Base-by-base conservation (phyloP, 2,113 vertebrate genomes). In the Natator depressus region DNA sequence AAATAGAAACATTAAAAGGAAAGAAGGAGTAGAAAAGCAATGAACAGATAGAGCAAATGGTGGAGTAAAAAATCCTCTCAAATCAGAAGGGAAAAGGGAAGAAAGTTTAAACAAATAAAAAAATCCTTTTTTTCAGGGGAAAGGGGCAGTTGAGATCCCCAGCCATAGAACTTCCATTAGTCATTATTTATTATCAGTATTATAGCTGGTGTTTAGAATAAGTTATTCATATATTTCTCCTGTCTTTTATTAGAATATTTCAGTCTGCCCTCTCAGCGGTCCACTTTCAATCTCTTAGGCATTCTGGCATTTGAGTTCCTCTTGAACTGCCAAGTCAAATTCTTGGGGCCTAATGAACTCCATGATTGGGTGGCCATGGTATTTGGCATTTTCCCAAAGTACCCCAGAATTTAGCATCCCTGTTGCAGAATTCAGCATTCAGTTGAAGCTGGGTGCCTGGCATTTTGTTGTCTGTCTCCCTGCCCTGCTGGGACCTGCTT, bases 11-110 rank as follows among this genome's bases (percentile, higher is more conserved):
- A 57, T 93, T 93, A 86, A 92, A 95, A 90, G 59, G 91, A 93
- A 94, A 96, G n/a, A 54, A 78, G 94, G 84, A 90, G 27, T 47
- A 94, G 93, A 93, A 97, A 54, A 96, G 80, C 25, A 72, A 10
- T 72, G 65, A 72, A 20, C 65, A 72, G 8, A 72, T 38, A 72
- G 35, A 17, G 14, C 17, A 72, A 38, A 72, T 72, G 8, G 17
- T 72, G 5, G 65, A 20, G 17, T 38, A 72, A 72, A 62, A 72
- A 72, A 10, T 35, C 62, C 17, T 72, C 65, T 72, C 65, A 72
- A 22, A 72, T 72, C 65, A 38, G n/a, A 72, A 72, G 38, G 62
- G 8, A 69, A 17, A 69, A 69, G 35, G n/a, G n/a, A 38, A 72
- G 31, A 17, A 65, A 35, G 9, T 38, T 72, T 38, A 8, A 72